phyloP scores from a whole-genome alignment of 1,140 invertebrate species.

The Pseudomyrmex pallidus region DNA sequence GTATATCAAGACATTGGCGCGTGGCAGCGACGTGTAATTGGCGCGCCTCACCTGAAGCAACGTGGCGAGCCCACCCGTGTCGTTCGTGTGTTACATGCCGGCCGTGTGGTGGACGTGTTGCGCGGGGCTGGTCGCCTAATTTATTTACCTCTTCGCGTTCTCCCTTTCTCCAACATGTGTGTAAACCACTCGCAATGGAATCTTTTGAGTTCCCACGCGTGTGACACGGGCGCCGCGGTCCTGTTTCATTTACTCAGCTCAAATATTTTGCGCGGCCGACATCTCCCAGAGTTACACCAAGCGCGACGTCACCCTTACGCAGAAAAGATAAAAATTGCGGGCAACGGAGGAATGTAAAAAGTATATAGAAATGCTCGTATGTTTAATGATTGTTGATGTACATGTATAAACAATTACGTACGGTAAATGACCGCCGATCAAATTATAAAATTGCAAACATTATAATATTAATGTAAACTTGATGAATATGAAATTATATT shows the following conservation, averaged over 20 bases:
- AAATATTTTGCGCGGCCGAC: constrained; percentile 57
- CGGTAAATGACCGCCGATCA: not conserved
- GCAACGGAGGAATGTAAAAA: not conserved
- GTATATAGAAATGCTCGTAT: too few species aligned
- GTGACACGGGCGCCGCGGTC: constrained; percentile 30
- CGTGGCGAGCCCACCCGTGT: constrained; percentile 28
- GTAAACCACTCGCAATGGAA: constrained; percentile 60
- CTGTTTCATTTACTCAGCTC: constrained; percentile 51
- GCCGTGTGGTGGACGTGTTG: constrained; percentile 54
- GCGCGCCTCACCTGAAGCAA: constrained; percentile 62
- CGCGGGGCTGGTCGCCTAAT: constrained; percentile 20
- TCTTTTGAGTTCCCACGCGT: constrained; percentile 62
- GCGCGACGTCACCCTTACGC: constrained; percentile 42
- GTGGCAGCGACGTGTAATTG: constrained; percentile 79
- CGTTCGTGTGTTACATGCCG: constrained; percentile 24
- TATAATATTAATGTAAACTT: constrained; percentile 28
- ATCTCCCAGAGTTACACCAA: constrained; percentile 49
- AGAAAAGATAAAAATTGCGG: not conserved
- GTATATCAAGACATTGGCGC: constrained; percentile 78
- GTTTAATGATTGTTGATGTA: constrained; percentile 9
- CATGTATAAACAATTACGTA: not conserved
- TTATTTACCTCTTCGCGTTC: constrained; percentile 52
- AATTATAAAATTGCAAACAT: constrained; percentile 33
- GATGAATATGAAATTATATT: constrained; percentile 15
- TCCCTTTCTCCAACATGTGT: constrained; percentile 14